These are phyloP conservation scores for Drosophila baimaii DNA, from an alignment of 1,140 invertebrate genomes.

Conservation along the genomic window DNA sequence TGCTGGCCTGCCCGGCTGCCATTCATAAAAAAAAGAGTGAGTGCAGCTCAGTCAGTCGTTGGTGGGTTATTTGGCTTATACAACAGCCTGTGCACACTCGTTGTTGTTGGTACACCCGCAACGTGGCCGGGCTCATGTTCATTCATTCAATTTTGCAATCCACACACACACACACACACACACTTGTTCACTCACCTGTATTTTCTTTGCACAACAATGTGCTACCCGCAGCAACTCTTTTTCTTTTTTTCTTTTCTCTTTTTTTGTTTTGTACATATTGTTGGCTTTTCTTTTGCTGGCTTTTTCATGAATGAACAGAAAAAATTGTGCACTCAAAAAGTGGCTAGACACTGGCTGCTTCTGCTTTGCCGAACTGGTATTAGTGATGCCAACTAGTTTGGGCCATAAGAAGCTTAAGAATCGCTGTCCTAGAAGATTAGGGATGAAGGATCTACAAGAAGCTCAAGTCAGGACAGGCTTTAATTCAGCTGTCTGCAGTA, in stretches of 20 bases:
- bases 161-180: background rate
- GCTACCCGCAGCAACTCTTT: slow-evolving; percentile 61
- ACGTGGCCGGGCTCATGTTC: slow-evolving; percentile 47
- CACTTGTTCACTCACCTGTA: slow-evolving; percentile 23
- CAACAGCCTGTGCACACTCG: slow-evolving; percentile 40
- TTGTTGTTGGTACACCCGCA: slow-evolving; percentile 49
- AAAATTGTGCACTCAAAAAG: slow-evolving; percentile 48
- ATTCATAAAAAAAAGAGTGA: slow-evolving; percentile 66
- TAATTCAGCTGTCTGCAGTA: no score
- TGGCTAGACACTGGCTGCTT: slow-evolving; percentile 33
- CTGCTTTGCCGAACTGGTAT: slow-evolving; percentile 3
- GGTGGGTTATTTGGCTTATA: slow-evolving; percentile 50
- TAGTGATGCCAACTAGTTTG: slow-evolving; percentile 23
- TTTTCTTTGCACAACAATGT: slow-evolving; percentile 52
- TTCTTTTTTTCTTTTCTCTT: slow-evolving; percentile 17
- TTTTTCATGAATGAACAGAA: slow-evolving; percentile 65
- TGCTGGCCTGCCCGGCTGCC: slow-evolving; percentile 54
- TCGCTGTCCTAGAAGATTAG: background rate
- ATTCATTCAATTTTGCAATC: slow-evolving; percentile 60
- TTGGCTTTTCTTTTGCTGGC: slow-evolving; percentile 23
- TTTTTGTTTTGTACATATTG: slow-evolving; percentile 5
- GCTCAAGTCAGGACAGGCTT: no score
- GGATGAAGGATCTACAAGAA: no score
- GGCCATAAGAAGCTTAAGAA: background rate
- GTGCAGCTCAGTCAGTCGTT: slow-evolving; percentile 27